A percentile compares a stretch with the other conserved stretches of the same genome.
Evolutionary conservation across 2,797 vertebrate species (phyloP).

Genomic region (Propithecus perrieri): DNA sequence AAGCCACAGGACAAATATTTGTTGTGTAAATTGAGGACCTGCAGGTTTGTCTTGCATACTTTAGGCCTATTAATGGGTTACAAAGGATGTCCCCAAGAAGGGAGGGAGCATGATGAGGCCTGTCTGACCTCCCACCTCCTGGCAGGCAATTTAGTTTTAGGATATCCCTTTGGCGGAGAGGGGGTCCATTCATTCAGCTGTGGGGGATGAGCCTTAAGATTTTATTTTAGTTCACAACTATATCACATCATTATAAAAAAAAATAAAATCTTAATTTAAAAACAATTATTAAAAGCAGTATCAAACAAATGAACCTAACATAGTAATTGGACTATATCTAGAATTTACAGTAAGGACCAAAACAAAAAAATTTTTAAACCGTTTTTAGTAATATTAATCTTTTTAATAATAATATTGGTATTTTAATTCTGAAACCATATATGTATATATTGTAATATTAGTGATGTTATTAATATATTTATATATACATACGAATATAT

Average conservation of each 20-base stretch:
- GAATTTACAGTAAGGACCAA: not conserved
- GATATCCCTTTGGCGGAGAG: too few relatives aligned
- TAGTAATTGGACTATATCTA: not conserved
- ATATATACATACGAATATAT: not conserved
- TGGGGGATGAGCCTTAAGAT: too few relatives aligned
- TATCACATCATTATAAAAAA: constrained; percentile 26
- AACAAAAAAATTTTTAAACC: not conserved
- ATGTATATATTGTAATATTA: not conserved
- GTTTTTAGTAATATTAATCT: not conserved
- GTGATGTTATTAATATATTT: not conserved
- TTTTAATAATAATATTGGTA: not conserved
- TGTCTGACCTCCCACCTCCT: too few relatives aligned
- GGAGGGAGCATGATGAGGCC: too few relatives aligned
- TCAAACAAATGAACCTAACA: not conserved
- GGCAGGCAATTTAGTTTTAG: too few relatives aligned
- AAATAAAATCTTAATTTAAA: not conserved
- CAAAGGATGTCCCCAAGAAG: too few relatives aligned
- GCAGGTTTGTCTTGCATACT: too few relatives aligned
- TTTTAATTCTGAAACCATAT: not conserved
- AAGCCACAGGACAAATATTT: too few relatives aligned
- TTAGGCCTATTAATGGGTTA: too few relatives aligned
- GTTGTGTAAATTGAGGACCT: too few relatives aligned
- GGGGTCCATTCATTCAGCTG: too few relatives aligned
- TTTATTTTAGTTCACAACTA: too few relatives aligned
- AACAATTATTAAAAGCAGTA: constrained; percentile 22